Evolutionary conservation across 2,888 invertebrate genomes (phyloP), one percentile per base, ranked within the genome.

Genomic region (Steinernema carpocapsae): DNA sequence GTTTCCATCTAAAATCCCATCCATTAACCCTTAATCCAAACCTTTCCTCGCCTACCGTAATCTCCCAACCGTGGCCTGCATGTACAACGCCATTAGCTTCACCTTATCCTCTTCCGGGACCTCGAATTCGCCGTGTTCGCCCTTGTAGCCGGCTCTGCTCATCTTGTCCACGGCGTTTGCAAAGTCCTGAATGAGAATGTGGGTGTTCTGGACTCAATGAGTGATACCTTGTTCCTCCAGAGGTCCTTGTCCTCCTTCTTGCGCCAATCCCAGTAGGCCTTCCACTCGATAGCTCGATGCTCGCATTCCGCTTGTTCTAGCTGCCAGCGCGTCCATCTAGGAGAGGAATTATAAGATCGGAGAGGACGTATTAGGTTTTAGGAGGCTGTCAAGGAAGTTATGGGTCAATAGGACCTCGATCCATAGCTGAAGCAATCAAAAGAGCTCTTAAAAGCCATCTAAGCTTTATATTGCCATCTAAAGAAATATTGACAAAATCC

Each of bases 141-240:
- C 84, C 29, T 80, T 80, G 78, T 83, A 84, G 1, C 84, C 84
- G 14, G 82, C 79, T 4, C 81, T 80, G 52, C 80, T 78, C 72
- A 82, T 77, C 70, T 83, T 83, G 73, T 83, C 83, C 64, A 82
- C 75, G 24, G 84, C 83, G 48, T 82, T 80, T 24, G 80, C 82
- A 70, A 84, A 82, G 42, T 83, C 82, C 80, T 83, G 56, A 73
- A 80, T 59, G 6, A 6, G 3, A 10, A 37, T 37, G 4, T 10
- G 10, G 3, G 3, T 37, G 37, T 6, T 37, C 10, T 37, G 4
- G 37, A 6, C 3, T 37, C 37, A 37, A 3, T 3, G 37, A 37
- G 3, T 3, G n/a, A 12, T 26, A 80, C 83, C 76, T 82, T 83
- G 26, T 80, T 75, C 70, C 81, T 76, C 81, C 82, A 82, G 51